A percentile compares a stretch with the other conserved stretches of the same genome.
Evolutionary conservation across 2,888 invertebrate genomes (phyloP).

Genomic region (Cynaeus angustus): DNA sequence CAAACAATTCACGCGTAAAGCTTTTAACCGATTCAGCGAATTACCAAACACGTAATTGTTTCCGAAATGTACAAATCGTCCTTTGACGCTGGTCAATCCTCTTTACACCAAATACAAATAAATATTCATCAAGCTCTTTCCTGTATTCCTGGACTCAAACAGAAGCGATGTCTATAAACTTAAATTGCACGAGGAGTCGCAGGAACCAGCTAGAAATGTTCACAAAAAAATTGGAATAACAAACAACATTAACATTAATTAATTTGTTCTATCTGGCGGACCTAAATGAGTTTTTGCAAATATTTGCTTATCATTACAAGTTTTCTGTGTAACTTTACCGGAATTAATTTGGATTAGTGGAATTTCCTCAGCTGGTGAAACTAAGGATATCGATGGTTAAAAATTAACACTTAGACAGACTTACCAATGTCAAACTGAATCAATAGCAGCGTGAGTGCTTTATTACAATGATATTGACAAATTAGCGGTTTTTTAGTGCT

Average conservation of each 20-base stretch:
- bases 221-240: slow-evolving; percentile 23
- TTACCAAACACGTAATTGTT: slow-evolving; percentile 28
- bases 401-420: too few relatives aligned
- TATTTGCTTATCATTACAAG: slow-evolving; percentile 50
- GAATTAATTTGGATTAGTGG: slow-evolving; percentile 39
- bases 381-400: too few relatives aligned
- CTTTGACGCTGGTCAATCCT: not conserved
- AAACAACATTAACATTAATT: slow-evolving; percentile 49
- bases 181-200: not conserved
- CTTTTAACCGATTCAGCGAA: slow-evolving; percentile 23
- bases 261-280: slow-evolving; percentile 44
- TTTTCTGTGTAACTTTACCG: slow-evolving; percentile 43
- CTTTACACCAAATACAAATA: slow-evolving; percentile 20
- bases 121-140: slow-evolving; percentile 20
- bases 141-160: not conserved
- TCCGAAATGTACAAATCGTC: slow-evolving; percentile 13
- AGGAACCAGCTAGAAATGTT: too few relatives aligned
- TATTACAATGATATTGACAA: slow-evolving; percentile 23
- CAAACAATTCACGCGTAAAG: slow-evolving; percentile 21
- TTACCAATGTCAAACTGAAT: slow-evolving; percentile 33
- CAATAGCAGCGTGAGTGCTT: slow-evolving; percentile 15
- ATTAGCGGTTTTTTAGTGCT: slow-evolving; percentile 30
- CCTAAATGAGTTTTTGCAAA: slow-evolving; percentile 38
- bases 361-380: slow-evolving; percentile 3
- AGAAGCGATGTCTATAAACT: not conserved